Evolutionary conservation across 2,797 vertebrate species (phyloP).

Genomic region (Poeciliopsis paucimaculata): DNA sequence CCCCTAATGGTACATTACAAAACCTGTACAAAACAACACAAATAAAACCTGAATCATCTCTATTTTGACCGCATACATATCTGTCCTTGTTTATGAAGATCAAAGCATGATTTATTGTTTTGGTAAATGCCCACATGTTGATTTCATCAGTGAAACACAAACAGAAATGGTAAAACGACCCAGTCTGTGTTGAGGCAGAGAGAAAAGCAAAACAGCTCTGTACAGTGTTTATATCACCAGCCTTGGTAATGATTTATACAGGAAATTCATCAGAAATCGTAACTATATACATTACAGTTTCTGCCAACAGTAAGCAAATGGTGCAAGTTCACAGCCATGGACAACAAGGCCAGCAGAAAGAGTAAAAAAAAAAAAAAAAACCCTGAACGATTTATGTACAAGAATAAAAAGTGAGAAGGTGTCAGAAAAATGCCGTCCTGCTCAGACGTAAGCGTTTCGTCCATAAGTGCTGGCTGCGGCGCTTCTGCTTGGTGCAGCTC

Average conservation of each 20-base stretch:
- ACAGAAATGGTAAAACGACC: constrained; percentile 35
- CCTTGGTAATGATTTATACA: constrained; percentile 16
- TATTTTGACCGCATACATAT: constrained; percentile 48
- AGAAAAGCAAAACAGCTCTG: constrained; percentile 21
- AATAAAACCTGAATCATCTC: constrained; percentile 32
- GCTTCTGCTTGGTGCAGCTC: constrained; percentile 64
- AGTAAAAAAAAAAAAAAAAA: not conserved
- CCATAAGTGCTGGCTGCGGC: constrained; percentile 78
- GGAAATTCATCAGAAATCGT: not conserved
- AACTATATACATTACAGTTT: constrained; percentile 31
- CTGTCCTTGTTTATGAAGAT: constrained; percentile 34
- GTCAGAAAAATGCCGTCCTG: not conserved
- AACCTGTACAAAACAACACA: constrained; percentile 69
- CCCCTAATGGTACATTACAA: constrained; percentile 45
- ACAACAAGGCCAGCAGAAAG: not conserved
- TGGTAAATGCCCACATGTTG: constrained; percentile 25
- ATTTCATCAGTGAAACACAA: constrained; percentile 35
- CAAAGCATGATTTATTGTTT: constrained; percentile 29
- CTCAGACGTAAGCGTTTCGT: constrained; percentile 83
- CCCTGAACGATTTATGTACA: not conserved
- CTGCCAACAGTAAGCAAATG: constrained; percentile 6
- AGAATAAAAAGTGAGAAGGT: constrained; percentile 1
- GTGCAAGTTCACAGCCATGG: not conserved
- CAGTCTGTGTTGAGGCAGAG: not conserved
- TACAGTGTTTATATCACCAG: constrained; percentile 38